phyloP scores from a whole-genome alignment of 1,140 invertebrate genomes.

The Gonioctena quinquepunctata region DNA sequence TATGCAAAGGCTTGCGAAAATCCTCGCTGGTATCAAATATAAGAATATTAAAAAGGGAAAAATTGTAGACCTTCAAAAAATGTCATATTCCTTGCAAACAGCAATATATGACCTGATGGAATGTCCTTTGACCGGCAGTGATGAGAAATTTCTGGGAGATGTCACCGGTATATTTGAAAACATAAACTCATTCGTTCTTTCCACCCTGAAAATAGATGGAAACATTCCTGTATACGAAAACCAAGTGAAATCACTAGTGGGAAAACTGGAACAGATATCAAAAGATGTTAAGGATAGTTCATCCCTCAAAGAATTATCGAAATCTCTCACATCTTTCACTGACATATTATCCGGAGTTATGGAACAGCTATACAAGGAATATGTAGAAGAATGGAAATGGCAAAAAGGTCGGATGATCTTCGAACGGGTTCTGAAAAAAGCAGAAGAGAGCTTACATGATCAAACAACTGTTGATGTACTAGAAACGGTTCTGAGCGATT shows the following conservation, averaged over 20 bases:
- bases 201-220: slow-evolving; percentile 19
- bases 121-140: slow-evolving; percentile 31
- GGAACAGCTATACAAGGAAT: slow-evolving; percentile 25
- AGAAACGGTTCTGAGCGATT: not conserved
- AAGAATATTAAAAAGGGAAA: slow-evolving; percentile 31
- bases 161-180: slow-evolving; percentile 34
- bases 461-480: not conserved
- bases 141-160: slow-evolving; percentile 39
- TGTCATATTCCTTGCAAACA: slow-evolving; percentile 44
- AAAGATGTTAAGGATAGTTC: slow-evolving; percentile 31
- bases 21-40: slow-evolving; percentile 43
- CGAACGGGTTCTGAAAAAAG: not conserved
- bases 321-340: slow-evolving; percentile 23
- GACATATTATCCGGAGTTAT: slow-evolving; percentile 28
- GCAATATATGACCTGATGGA: slow-evolving; percentile 48
- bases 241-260: slow-evolving; percentile 27
- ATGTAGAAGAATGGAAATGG: slow-evolving; percentile 27
- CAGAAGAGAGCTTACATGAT: not conserved
- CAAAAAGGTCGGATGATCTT: not conserved
- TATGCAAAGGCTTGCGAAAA: slow-evolving; percentile 40
- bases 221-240: slow-evolving; percentile 18
- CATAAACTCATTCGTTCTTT: slow-evolving; percentile 33
- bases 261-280: slow-evolving; percentile 34
- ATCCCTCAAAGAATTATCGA: slow-evolving; percentile 29
- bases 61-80: slow-evolving; percentile 43